Conservation (phyloP, 2,888 invertebrate species). For the Pandemis heparana region DNA sequence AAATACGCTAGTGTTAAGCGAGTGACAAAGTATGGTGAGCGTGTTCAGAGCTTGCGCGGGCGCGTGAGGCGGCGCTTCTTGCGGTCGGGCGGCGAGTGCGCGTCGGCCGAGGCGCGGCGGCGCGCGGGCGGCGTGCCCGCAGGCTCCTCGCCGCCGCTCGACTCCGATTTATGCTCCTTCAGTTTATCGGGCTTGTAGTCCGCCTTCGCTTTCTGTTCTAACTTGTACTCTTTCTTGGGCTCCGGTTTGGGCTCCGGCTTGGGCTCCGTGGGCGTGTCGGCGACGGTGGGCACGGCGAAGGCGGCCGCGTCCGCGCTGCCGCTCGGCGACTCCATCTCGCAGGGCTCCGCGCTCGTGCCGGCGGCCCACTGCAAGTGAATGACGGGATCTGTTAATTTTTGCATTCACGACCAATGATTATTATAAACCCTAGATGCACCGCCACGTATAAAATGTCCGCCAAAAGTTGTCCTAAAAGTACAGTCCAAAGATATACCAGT, state of each 20-base stretch:
- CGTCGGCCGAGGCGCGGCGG: slow-evolving; percentile 73
- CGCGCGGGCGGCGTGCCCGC: slow-evolving; percentile 65
- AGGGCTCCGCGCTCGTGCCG: slow-evolving; percentile 61
- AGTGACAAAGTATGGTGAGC: not conserved
- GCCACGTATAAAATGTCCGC: too few relatives aligned
- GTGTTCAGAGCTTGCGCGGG: slow-evolving; percentile 74
- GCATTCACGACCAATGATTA: not conserved
- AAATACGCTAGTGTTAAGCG: too few relatives aligned
- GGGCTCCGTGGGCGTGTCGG: slow-evolving; percentile 45
- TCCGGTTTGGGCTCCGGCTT: slow-evolving; percentile 54
- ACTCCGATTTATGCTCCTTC: slow-evolving; percentile 53
- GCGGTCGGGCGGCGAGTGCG: slow-evolving; percentile 71
- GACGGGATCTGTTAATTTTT: not conserved
- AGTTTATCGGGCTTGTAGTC: slow-evolving; percentile 42
- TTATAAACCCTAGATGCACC: too few relatives aligned
- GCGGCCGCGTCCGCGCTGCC: slow-evolving; percentile 44
- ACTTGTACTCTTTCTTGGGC: slow-evolving; percentile 52
- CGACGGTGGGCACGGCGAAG: slow-evolving; percentile 46
- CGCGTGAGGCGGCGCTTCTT: slow-evolving; percentile 81
- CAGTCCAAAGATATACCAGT: too few relatives aligned
- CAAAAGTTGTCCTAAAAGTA: too few relatives aligned
- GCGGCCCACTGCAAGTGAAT: slow-evolving; percentile 68
- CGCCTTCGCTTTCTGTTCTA: slow-evolving; percentile 48
- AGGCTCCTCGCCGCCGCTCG: slow-evolving; percentile 49
- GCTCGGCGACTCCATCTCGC: slow-evolving; percentile 49